phyloP scores from a whole-genome alignment of 2,797 vertebrate genomes.

The Cheirogaleus major region DNA sequence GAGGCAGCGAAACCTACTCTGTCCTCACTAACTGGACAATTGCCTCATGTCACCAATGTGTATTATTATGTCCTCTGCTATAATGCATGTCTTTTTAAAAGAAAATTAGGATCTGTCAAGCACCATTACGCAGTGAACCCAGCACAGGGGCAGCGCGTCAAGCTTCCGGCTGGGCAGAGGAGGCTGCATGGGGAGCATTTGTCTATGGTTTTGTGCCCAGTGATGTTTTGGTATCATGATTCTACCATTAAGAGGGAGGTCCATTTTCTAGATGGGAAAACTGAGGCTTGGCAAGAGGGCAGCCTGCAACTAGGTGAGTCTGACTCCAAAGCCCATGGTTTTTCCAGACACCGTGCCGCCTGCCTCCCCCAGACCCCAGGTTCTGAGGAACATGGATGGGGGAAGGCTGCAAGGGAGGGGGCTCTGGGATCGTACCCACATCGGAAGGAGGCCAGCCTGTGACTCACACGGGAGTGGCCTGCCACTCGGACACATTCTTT shows the following conservation, averaged over 20 bases:
- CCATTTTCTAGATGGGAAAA: background rate
- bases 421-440: background rate
- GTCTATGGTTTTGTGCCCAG: background rate
- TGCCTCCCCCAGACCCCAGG: background rate
- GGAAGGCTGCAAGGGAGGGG: rapidly evolving
- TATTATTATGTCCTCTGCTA: slow-evolving; percentile 7
- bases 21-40: slow-evolving; percentile 58
- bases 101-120: slow-evolving; percentile 66
- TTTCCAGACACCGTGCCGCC: rapidly evolving
- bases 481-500: background rate
- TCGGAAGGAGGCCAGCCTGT: background rate
- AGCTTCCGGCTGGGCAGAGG: background rate
- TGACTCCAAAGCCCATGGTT: background rate
- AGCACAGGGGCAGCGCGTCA: background rate
- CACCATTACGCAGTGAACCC: slow-evolving; percentile 4
- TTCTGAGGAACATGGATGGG: rapidly evolving
- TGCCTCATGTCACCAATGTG: slow-evolving; percentile 1
- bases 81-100: slow-evolving; percentile 57
- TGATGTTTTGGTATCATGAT: rapidly evolving
- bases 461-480: background rate
- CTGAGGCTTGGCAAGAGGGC: background rate
- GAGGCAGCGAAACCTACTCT: background rate
- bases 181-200: background rate
- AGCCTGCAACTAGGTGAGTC: background rate
- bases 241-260: background rate